Percentiles rank a stretch among this genome's conserved stretches.
phyloP scores from a whole-genome alignment of 2,888 invertebrate genomes.

The Sceliomorpha sp. region DNA sequence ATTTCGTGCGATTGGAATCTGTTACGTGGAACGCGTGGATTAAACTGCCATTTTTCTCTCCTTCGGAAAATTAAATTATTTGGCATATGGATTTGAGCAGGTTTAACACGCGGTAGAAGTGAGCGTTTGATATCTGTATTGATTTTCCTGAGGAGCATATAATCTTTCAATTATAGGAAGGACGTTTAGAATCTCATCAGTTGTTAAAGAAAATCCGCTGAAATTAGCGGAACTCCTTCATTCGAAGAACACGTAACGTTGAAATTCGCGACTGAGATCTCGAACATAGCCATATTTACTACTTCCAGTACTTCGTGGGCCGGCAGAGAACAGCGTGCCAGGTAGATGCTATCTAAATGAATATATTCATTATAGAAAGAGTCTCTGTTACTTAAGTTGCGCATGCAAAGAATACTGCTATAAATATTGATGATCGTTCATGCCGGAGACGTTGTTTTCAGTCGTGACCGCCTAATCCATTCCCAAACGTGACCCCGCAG shows the following conservation, averaged over 20 bases:
- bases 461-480: slow-evolving; percentile 75
- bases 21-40: too few species aligned
- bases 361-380: slow-evolving; percentile 64
- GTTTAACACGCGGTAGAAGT: too few species aligned
- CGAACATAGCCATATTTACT: slow-evolving; percentile 28
- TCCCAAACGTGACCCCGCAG: slow-evolving; percentile 60
- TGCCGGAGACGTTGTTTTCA: slow-evolving; percentile 67
- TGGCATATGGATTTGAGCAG: too few species aligned
- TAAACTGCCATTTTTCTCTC: too few species aligned
- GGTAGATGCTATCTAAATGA: slow-evolving; percentile 65
- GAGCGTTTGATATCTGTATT: too few species aligned
- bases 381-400: slow-evolving; percentile 58
- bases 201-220: too few species aligned
- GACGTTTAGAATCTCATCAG: too few species aligned
- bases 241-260: slow-evolving; percentile 29
- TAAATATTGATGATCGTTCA: slow-evolving; percentile 71
- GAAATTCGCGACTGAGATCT: slow-evolving; percentile 35
- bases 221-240: slow-evolving; percentile 5
- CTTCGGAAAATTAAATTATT: too few species aligned
- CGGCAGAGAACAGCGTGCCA: slow-evolving; percentile 51
- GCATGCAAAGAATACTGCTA: slow-evolving; percentile 57
- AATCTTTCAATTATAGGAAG: too few species aligned
- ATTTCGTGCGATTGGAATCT: background rate
- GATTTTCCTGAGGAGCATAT: too few species aligned
- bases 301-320: slow-evolving; percentile 21